Evolutionary conservation across 2,888 invertebrate genomes (phyloP).

Genomic region (Patella ulyssiponensis): DNA sequence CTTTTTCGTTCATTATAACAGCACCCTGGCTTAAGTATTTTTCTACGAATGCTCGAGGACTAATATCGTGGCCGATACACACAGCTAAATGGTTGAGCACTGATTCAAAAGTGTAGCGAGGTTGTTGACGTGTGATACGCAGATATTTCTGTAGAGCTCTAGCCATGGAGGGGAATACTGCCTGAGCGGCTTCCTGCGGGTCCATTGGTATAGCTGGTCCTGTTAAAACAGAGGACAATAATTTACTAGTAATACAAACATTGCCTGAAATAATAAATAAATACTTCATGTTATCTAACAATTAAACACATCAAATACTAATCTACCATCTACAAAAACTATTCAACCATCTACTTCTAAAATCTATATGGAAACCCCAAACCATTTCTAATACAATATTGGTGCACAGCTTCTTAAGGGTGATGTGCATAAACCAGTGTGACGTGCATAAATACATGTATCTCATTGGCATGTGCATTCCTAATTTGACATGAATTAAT

Average conservation of each 20-base stretch:
- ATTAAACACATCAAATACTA: too few species aligned
- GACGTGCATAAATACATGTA: too few species aligned
- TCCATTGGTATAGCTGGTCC: conserved; percentile 88
- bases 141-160: conserved; percentile 96
- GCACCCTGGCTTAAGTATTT: conserved; percentile 90
- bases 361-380: too few species aligned
- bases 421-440: too few species aligned
- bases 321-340: too few species aligned
- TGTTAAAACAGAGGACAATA: conserved; percentile 36
- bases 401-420: too few species aligned
- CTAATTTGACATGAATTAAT: too few species aligned
- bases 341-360: too few species aligned
- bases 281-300: too few species aligned
- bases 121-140: conserved; percentile 95
- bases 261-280: not conserved
- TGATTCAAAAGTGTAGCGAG: conserved; percentile 93
- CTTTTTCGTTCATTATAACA: conserved; percentile 66
- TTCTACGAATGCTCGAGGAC: conserved; percentile 94
- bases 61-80: conserved; percentile 93
- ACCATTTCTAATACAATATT: too few species aligned
- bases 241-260: not conserved
- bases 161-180: conserved; percentile 97
- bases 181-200: conserved; percentile 95
- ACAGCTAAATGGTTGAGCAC: conserved; percentile 91
- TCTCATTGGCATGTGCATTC: too few species aligned